Evolutionary conservation across 2,888 invertebrate species (phyloP).

Genomic region (Hydroisotoma schaefferi): DNA sequence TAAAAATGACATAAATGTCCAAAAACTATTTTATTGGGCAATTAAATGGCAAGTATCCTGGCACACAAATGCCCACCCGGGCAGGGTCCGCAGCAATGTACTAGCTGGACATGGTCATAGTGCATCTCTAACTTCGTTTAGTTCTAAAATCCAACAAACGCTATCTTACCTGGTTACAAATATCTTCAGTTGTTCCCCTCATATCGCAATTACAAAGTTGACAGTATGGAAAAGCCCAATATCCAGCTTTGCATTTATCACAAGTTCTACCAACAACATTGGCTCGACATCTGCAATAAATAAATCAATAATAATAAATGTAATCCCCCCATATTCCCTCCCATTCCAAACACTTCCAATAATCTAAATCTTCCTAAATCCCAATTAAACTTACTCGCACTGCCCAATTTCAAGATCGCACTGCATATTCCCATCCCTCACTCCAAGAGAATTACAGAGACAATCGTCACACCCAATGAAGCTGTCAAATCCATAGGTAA

Average conservation of each 20-base stretch:
- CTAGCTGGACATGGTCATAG: background rate
- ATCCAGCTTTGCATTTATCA: constrained; percentile 75
- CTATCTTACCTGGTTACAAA: constrained; percentile 69
- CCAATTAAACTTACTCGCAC: constrained; percentile 57
- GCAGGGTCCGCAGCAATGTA: too few relatives aligned
- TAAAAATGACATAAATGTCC: too few relatives aligned
- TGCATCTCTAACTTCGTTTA: background rate
- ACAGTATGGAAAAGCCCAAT: constrained; percentile 84
- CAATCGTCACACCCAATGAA: constrained; percentile 95
- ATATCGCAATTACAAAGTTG: constrained; percentile 74
- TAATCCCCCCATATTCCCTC: too few relatives aligned
- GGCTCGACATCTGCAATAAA: constrained; percentile 46
- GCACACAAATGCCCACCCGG: too few relatives aligned
- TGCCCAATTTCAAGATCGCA: constrained; percentile 84
- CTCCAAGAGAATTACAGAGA: constrained; percentile 81
- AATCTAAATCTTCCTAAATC: background rate
- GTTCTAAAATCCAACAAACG: constrained; percentile 3
- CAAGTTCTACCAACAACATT: constrained; percentile 87
- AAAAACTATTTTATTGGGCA: too few relatives aligned
- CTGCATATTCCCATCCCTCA: constrained; percentile 69
- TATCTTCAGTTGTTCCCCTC: constrained; percentile 77
- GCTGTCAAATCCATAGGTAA: constrained; percentile 88
- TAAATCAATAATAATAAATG: too few relatives aligned
- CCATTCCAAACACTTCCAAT: too few relatives aligned
- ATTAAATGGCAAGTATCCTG: too few relatives aligned